Evolutionary conservation across 1,140 invertebrate species (phyloP), one percentile per base, ranked within the genome.

Genomic region (Mizuhopecten yessoensis): DNA sequence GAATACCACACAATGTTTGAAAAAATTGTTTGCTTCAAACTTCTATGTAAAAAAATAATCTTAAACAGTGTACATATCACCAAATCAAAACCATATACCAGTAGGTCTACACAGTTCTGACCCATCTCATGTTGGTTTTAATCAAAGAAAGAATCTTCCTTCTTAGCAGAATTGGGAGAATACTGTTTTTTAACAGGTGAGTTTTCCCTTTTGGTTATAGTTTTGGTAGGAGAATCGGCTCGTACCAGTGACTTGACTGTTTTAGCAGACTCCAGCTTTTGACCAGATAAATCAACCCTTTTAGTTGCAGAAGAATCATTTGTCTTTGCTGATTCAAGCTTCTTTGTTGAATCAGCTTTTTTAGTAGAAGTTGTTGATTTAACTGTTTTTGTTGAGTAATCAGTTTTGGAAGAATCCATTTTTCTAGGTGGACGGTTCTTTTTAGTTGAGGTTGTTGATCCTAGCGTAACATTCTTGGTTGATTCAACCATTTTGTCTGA

Each of bases 341-440:
- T 75, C 57, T 75, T 75, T n/a, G 23, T n/a, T 75, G 57, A 75
- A 75, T 29, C 57, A 29, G 57, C 23, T 17, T 75, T 75, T 75
- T 75, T 75, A 11, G 57, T 75, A 75, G 57, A 75, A 29, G 57
- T 75, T 3, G 23, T 75, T 75, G 57, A 75, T 75, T 29, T n/a
- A n/a, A 75, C 57, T 75, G 57, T 75, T 29, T 75, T 75, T 7
- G 11, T 13, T 75, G 57, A 75, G 11, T 75, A 5, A 29, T 5
- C 57, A 75, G 57, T 75, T 75, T 75, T 75, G n/a, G 57, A 75
- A 17, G 57, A 75, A 75, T 75, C 57, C 57, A 75, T 75, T 75
- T 75, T 75, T 75, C 57, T 75, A 75, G 57, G 57, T 1, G 15
- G 11, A 75, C 57, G 57, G 23, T 23, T 75, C 57, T 75, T 75